These are phyloP conservation scores for Caenorhabditis inopinata DNA, from an alignment of 1,140 invertebrate genomes.

Conservation along the genomic window DNA sequence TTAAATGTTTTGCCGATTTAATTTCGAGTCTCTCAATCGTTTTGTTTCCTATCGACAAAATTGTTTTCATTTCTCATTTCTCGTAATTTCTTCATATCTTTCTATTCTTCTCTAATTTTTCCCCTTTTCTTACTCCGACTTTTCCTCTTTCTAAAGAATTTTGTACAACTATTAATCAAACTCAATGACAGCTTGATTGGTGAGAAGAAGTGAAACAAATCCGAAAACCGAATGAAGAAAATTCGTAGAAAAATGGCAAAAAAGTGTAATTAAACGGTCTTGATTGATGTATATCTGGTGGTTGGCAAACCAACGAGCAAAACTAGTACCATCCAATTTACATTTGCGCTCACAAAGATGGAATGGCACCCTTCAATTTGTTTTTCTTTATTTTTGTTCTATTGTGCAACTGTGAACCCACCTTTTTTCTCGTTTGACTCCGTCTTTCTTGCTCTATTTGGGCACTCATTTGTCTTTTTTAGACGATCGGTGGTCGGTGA, in stretches of 20 bases:
- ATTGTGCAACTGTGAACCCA: background rate
- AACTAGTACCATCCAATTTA: background rate
- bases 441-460: background rate
- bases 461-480: background rate
- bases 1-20: background rate
- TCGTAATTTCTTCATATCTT: background rate
- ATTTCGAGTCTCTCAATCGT: background rate
- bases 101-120: background rate
- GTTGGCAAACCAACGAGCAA: background rate
- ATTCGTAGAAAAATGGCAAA: background rate
- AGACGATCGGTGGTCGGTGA: background rate
- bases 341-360: background rate
- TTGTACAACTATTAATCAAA: background rate
- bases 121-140: background rate
- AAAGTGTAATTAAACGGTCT: background rate
- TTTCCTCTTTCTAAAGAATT: background rate
- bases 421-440: background rate
- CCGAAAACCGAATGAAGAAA: too few relatives aligned
- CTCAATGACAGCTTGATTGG: too few relatives aligned
- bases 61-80: background rate
- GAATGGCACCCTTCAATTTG: background rate
- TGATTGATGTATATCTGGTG: background rate
- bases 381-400: background rate
- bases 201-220: background rate
- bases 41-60: background rate